Conservation (phyloP, 92 coral and sea anemone genomes). For the Micromussa lordhowensis region DNA sequence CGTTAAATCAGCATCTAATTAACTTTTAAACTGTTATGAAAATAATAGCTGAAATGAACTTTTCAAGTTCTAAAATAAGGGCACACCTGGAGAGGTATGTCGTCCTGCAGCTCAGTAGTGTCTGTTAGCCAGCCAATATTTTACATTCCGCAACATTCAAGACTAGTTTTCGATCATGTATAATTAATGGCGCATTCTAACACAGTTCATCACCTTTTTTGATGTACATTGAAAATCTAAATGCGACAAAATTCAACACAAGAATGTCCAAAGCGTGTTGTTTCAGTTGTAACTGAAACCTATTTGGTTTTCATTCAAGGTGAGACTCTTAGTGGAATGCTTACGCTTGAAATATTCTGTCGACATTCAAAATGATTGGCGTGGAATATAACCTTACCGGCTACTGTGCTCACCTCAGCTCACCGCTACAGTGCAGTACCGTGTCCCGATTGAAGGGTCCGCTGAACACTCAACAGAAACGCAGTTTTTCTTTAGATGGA, state of each 20-base stretch:
- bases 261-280: neutral
- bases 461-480: too few species aligned
- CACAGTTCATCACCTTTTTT: neutral
- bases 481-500: neutral
- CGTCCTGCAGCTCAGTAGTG: neutral
- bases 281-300: neutral
- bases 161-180: neutral
- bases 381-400: neutral
- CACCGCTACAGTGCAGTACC: neutral
- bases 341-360: neutral
- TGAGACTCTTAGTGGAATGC: neutral
- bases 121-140: neutral
- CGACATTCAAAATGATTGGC: neutral
- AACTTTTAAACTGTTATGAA: constrained; percentile 4
- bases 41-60: constrained; percentile 2
- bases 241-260: neutral
- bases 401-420: neutral
- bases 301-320: neutral
- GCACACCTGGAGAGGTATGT: neutral
- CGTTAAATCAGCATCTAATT: neutral
- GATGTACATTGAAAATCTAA: neutral
- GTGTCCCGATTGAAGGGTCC: too few species aligned
- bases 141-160: neutral
- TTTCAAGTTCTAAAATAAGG: neutral
- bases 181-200: neutral